phyloP scores from a whole-genome alignment of 1,140 invertebrate species.

The Telenomus remus region DNA sequence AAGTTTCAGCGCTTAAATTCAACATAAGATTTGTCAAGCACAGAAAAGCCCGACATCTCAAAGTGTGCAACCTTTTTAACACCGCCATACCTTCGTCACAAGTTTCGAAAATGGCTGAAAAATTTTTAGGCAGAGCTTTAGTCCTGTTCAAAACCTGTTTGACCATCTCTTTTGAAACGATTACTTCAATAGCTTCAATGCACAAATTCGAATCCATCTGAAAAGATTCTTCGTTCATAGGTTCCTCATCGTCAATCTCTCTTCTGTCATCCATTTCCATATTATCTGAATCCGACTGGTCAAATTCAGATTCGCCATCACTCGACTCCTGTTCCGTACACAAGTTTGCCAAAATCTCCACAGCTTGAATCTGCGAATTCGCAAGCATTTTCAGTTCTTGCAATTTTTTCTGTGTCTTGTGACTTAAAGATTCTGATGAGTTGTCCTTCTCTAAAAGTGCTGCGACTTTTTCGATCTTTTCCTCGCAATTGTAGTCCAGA shows the following conservation, averaged over 20 bases:
- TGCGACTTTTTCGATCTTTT: slow-evolving; percentile 51
- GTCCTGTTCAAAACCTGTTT: slow-evolving; percentile 77
- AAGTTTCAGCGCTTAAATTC: slow-evolving; percentile 76
- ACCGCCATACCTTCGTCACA: slow-evolving; percentile 73
- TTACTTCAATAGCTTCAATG: slow-evolving; percentile 74
- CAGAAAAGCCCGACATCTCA: slow-evolving; percentile 79
- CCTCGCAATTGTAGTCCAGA: slow-evolving; percentile 67
- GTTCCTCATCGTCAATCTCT: slow-evolving; percentile 11
- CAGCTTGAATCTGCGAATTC: slow-evolving; percentile 79
- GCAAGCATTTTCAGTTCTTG: slow-evolving; percentile 75
- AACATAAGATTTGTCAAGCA: slow-evolving; percentile 82
- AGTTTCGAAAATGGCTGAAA: slow-evolving; percentile 74
- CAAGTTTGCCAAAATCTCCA: slow-evolving; percentile 84
- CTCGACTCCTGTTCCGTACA: slow-evolving; percentile 79
- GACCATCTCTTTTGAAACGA: slow-evolving; percentile 76
- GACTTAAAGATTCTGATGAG: slow-evolving; percentile 59
- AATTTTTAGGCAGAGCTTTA: slow-evolving; percentile 73
- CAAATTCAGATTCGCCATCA: slow-evolving; percentile 73
- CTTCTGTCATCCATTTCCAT: slow-evolving; percentile 1
- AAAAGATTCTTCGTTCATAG: slow-evolving; percentile 59
- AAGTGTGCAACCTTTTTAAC: slow-evolving; percentile 71
- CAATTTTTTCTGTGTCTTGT: slow-evolving; percentile 68
- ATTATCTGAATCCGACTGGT: slow-evolving; percentile 54
- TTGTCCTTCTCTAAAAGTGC: slow-evolving; percentile 59
- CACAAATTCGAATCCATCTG: slow-evolving; percentile 69